phyloP scores from a whole-genome alignment of 2,113 vertebrate genomes.

The Nerophis ophidion region DNA sequence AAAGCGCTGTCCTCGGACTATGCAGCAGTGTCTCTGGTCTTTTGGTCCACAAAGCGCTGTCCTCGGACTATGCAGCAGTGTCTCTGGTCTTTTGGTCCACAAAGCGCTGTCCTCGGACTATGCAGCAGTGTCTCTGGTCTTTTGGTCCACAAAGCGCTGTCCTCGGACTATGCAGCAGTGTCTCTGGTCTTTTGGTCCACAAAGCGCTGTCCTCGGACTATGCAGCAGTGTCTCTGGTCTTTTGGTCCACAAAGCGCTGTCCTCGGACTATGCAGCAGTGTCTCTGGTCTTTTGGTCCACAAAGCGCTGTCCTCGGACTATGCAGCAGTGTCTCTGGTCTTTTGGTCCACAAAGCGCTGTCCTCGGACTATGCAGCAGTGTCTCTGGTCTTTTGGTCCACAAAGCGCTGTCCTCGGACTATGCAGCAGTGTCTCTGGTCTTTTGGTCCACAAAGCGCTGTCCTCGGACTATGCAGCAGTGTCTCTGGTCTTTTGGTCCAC shows the following conservation, averaged over 20 bases:
- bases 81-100: constrained; percentile 59
- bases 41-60: constrained; percentile 54
- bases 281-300: constrained; percentile 59
- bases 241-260: constrained; percentile 54
- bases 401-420: constrained; percentile 51
- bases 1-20: constrained; percentile 51
- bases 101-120: constrained; percentile 51
- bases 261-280: too few relatives aligned
- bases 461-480: too few relatives aligned
- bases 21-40: too few relatives aligned
- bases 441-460: constrained; percentile 54
- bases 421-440: too few relatives aligned
- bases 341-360: constrained; percentile 54
- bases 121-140: too few relatives aligned
- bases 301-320: constrained; percentile 51
- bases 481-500: constrained; percentile 59
- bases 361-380: too few relatives aligned
- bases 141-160: constrained; percentile 54
- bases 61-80: too few relatives aligned
- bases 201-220: constrained; percentile 51
- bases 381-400: constrained; percentile 59
- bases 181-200: constrained; percentile 59
- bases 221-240: too few relatives aligned
- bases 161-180: too few relatives aligned
- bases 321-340: too few relatives aligned